Percentiles rank a stretch among this genome's conserved stretches.
phyloP scores from a whole-genome alignment of 2,113 vertebrate genomes.

The Prolemur simus region DNA sequence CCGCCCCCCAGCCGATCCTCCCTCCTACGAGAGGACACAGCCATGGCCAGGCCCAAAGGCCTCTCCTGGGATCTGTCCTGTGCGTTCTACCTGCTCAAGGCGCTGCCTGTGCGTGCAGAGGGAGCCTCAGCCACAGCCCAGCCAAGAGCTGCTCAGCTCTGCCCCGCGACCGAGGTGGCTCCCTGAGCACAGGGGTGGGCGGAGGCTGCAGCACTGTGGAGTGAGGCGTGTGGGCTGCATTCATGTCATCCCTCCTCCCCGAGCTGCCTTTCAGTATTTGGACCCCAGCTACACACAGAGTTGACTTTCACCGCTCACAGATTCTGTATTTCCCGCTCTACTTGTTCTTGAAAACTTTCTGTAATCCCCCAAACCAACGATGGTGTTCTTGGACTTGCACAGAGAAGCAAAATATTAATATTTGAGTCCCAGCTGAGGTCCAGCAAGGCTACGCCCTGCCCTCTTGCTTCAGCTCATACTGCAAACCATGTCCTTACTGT shows the following conservation, averaged over 20 bases:
- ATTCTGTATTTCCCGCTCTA: not conserved
- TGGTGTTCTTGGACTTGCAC: accelerated
- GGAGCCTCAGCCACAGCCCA: not conserved
- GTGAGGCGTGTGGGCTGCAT: not conserved
- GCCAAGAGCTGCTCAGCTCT: not conserved
- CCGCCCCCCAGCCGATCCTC: not conserved
- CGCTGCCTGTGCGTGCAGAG: too few relatives aligned
- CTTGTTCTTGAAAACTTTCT: too few relatives aligned
- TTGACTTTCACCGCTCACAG: accelerated
- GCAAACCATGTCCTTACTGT: not conserved
- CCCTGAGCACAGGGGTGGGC: accelerated
- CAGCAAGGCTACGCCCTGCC: not conserved
- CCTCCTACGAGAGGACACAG: not conserved
- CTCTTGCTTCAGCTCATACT: not conserved
- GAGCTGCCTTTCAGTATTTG: accelerated
- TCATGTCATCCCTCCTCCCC: not conserved
- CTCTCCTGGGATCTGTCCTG: not conserved
- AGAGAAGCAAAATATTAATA: accelerated
- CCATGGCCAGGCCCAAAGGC: not conserved
- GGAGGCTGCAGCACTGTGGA: not conserved
- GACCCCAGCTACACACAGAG: not conserved
- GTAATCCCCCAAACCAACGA: not conserved
- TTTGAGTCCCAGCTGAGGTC: not conserved
- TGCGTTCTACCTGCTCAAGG: not conserved
- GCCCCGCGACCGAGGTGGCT: not conserved